Percentiles rank a stretch among this genome's conserved stretches.
Evolutionary conservation across 2,888 invertebrate genomes (phyloP).

Genomic region (Leistus spinibarbis): DNA sequence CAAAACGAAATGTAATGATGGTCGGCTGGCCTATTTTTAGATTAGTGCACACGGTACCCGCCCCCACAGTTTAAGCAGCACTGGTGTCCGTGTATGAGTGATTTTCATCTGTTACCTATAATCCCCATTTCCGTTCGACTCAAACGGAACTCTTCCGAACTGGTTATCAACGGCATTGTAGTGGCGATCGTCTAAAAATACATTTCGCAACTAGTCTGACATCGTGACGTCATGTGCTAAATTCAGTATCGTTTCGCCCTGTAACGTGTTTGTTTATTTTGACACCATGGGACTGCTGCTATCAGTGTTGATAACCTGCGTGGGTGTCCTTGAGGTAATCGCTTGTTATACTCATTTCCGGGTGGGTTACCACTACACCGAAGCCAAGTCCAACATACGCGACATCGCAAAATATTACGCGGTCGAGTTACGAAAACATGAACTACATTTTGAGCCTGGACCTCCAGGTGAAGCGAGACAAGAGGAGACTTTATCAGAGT

Average conservation of each 20-base stretch:
- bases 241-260: background rate
- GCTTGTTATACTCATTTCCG: slow-evolving; percentile 63
- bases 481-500: slow-evolving; percentile 18
- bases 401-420: slow-evolving; percentile 35
- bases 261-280: background rate
- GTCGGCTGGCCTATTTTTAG: background rate
- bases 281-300: slow-evolving; percentile 73
- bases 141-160: background rate
- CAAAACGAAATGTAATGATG: background rate
- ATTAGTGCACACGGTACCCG: background rate
- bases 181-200: background rate
- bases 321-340: slow-evolving; percentile 73
- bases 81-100: background rate
- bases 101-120: background rate
- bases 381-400: slow-evolving; percentile 34
- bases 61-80: background rate
- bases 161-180: background rate
- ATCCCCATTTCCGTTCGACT: background rate
- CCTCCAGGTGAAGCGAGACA: background rate
- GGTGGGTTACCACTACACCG: slow-evolving; percentile 52
- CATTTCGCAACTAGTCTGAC: background rate
- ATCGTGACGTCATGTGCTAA: background rate
- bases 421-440: slow-evolving; percentile 41
- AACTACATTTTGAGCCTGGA: slow-evolving; percentile 30
- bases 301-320: slow-evolving; percentile 75